Evolutionary conservation across 2,888 invertebrate genomes (phyloP), one percentile per base, ranked within the genome.

Genomic region (Nomada hirtipes): DNA sequence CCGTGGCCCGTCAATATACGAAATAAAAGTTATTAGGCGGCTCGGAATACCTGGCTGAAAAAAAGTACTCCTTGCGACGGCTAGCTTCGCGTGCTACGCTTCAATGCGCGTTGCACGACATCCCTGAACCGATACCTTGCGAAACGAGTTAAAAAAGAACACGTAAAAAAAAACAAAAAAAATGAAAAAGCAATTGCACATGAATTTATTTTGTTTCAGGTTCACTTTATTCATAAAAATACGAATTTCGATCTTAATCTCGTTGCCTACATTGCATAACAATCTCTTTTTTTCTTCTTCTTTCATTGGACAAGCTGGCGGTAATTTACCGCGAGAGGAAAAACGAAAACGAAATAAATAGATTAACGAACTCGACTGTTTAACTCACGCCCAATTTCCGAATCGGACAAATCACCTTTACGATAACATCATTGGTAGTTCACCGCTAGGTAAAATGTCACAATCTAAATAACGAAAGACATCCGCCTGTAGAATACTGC

Each of bases 211-310:
- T 44, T 78, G 60, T 79, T 88, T 86, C 76, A 86, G 73, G 90
- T 79, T 53, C 86, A 84, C 87, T 92, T 92, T 92, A 92, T 92
- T 92, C 90, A 91, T 92, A 92, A 92, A 92, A 92, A 92, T 92
- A 92, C 87, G 92, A 92, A 92, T 90, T 90, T 90, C 85, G 77
- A 82, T 89, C 80, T 87, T 80, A 85, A 86, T 88, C 85, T 89
- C 87, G 83, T 89, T 84, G 84, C 86, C 88, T 90, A 91, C 87
- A 89, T 79, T 89, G 81, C 86, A 85, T 91, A 91, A 91, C 91
- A 91, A 90, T 85, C 87, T 84, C 83, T 63, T 61, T 53, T 73
- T 61, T 61, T 44, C n/a, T 55, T 67, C 52, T 87, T 77, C 82
- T 78, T 81, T 87, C 83, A 79, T 83, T 78, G 86, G 83, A 83